Evolutionary conservation across 1,140 invertebrate species (phyloP).

Genomic region (Mactra quadrangularis): DNA sequence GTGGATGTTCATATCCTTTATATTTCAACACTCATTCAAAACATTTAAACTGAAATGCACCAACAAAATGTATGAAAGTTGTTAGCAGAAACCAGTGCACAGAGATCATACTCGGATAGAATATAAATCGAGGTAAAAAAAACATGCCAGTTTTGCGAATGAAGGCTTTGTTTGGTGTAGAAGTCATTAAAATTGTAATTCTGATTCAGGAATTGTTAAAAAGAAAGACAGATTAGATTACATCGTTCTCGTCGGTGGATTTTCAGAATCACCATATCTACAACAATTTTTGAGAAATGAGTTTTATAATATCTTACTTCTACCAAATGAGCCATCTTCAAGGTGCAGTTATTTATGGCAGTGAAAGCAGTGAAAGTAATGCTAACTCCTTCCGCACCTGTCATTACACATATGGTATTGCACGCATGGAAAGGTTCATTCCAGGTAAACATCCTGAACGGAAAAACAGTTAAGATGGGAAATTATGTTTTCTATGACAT

Average conservation of each 20-base stretch:
- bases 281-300: slow-evolving; percentile 44
- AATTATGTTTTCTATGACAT: slow-evolving; percentile 58
- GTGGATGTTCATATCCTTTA: no score
- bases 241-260: slow-evolving; percentile 64
- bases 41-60: slow-evolving; percentile 22
- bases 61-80: slow-evolving; percentile 3
- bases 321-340: slow-evolving; percentile 59
- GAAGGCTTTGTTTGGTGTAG: slow-evolving; percentile 13
- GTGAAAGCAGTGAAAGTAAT: slow-evolving; percentile 53
- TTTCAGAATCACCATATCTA: slow-evolving; percentile 63
- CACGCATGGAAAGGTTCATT: slow-evolving; percentile 30
- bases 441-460: slow-evolving; percentile 27
- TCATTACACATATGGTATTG: slow-evolving; percentile 66
- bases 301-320: slow-evolving; percentile 51
- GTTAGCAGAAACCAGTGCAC: background rate
- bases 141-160: background rate
- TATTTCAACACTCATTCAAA: no score
- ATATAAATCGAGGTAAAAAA: slow-evolving; percentile 9
- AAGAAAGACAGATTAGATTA: slow-evolving; percentile 24
- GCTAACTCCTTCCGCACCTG: slow-evolving; percentile 53
- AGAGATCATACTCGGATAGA: background rate
- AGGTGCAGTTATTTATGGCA: slow-evolving; percentile 66
- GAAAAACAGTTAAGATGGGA: slow-evolving; percentile 39
- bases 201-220: background rate
- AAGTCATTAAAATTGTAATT: background rate